Evolutionary conservation across 2,797 vertebrate species (phyloP), one percentile per base, ranked within the genome.

Genomic region (Acrossocheilus wenchowensis): DNA sequence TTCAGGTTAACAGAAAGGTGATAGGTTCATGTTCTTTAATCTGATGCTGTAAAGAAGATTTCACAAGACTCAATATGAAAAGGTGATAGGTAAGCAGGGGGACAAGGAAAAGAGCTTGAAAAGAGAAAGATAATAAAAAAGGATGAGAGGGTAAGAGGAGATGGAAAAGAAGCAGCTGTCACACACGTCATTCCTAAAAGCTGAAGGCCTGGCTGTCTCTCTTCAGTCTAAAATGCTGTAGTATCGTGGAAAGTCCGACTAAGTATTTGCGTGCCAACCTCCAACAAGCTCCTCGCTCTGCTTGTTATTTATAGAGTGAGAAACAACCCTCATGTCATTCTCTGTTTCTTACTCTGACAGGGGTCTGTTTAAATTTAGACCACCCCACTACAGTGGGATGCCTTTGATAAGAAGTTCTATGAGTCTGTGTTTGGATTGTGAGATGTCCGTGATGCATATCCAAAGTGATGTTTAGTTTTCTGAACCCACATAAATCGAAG

Each of bases 261-360:
- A 12, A 80, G 75, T 52, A 45, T 86, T 79, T 74, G 50, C 19
- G 9, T 57, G 34, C 60, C 80, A 84, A 83, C 39, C 39, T 23
- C 82, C 68, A 87, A 30, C 78, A 89, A 86, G 23, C 88, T 85
- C 86, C 85, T 91, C 89, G 92, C 92, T 91, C 72, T 79, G 26
- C 36, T 71, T 77, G 83, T 79, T 95, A 95, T 95, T 95, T 94
- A 93, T 95, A 95, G 93, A 36, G 90, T 90, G 91, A 91, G 85
- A 88, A 87, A 88, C 45, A 75, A 52, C 43, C 66, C 10, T 12
- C 34, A 80, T 89, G 79, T 71, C 69, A 84, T 89, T 91, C 75
- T 62, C 34, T 75, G 60, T 80, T 77, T 89, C 30, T 30, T 30
- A 30, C 30, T 30, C 84, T 75, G 34, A 50, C 72, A 66, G 85